Conservation (phyloP, 2,113 vertebrate species). For the Ivindomyrus marchei region DNA sequence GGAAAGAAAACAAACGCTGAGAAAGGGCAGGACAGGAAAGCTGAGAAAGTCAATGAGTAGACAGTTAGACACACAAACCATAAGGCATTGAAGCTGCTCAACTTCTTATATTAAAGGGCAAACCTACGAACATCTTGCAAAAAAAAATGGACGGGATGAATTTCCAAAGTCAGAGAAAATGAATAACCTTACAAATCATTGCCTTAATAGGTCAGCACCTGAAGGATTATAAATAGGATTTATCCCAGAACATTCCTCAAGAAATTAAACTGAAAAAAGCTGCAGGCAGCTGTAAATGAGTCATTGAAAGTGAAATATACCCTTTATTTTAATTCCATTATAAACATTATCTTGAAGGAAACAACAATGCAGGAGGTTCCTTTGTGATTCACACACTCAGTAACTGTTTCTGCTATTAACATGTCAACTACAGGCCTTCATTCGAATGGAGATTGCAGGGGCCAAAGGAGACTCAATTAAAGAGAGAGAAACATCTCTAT, state of each 20-base stretch:
- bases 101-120: neutral
- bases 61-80: neutral
- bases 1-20: neutral
- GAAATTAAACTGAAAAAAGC: slow-evolving; percentile 9
- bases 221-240: neutral
- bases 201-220: neutral
- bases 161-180: neutral
- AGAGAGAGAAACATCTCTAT: neutral
- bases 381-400: slow-evolving; percentile 39
- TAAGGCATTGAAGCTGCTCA: neutral
- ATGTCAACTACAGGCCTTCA: slow-evolving; percentile 43
- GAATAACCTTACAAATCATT: neutral
- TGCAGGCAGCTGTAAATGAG: neutral
- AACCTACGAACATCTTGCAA: neutral
- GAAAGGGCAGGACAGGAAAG: neutral
- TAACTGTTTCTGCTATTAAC: slow-evolving; percentile 40
- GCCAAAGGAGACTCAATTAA: slow-evolving; percentile 16
- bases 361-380: slow-evolving; percentile 31
- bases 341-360: slow-evolving; percentile 42
- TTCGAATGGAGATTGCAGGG: slow-evolving; percentile 39
- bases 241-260: neutral
- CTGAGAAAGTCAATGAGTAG: neutral
- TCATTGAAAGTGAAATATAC: slow-evolving; percentile 28
- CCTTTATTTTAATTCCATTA: slow-evolving; percentile 29
- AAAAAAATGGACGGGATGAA: neutral